Evolutionary conservation across 2,113 vertebrate species (phyloP).

Genomic region (Columba livia): DNA sequence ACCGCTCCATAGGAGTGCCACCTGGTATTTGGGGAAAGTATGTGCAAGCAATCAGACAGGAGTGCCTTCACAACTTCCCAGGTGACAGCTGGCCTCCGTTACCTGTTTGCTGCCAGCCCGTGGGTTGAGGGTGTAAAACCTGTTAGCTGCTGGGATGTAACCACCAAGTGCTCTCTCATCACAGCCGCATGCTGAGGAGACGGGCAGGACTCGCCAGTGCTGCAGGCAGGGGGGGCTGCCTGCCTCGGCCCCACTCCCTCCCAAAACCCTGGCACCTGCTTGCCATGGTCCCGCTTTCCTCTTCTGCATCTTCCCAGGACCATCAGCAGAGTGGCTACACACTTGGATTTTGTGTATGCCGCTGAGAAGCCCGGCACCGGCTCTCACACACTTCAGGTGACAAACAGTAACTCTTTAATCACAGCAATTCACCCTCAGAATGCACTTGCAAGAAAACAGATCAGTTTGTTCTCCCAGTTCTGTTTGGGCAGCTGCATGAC

Average conservation of each 20-base stretch:
- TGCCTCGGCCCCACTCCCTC: background rate
- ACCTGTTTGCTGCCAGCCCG: background rate
- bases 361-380: rapidly evolving
- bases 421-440: background rate
- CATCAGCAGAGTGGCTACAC: background rate
- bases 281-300: background rate
- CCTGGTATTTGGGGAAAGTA: background rate
- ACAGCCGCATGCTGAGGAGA: background rate
- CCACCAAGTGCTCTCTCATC: background rate
- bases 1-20: background rate
- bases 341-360: background rate
- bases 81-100: background rate
- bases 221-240: background rate
- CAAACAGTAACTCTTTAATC: background rate
- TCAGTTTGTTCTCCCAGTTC: background rate
- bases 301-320: background rate
- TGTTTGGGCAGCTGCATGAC: background rate
- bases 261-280: background rate
- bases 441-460: background rate
- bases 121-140: background rate
- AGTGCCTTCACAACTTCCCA: background rate
- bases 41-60: background rate
- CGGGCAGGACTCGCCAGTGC: background rate
- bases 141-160: background rate
- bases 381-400: background rate